Evolutionary conservation across 1,140 invertebrate species (phyloP).

Genomic region (Potamilus streckersoni): DNA sequence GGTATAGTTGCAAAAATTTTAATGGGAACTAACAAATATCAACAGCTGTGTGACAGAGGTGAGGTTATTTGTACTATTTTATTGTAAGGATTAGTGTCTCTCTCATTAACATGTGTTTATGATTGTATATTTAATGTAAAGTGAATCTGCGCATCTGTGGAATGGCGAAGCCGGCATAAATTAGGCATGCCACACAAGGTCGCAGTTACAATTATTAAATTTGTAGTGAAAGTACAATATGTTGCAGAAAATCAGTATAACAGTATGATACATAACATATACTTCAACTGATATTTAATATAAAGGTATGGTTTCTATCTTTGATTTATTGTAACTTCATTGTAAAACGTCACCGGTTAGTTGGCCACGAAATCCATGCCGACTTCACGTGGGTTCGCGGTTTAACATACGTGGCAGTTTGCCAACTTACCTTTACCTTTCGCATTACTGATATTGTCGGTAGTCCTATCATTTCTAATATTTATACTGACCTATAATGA

Average conservation of each 20-base stretch:
- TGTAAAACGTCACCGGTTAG: too few species aligned
- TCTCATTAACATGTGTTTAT: not conserved
- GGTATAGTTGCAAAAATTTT: not conserved
- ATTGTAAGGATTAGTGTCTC: not conserved
- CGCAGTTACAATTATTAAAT: slow-evolving; percentile 1
- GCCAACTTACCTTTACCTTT: too few species aligned
- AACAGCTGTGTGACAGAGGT: slow-evolving; percentile 13
- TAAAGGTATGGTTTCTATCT: too few species aligned
- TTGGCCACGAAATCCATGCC: too few species aligned
- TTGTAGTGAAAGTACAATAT: slow-evolving; percentile 4
- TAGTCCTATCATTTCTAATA: too few species aligned
- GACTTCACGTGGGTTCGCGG: too few species aligned
- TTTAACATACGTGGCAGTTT: too few species aligned
- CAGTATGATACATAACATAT: too few species aligned
- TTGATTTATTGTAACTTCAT: too few species aligned
- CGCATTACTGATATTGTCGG: too few species aligned
- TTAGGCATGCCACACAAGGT: slow-evolving; percentile 24
- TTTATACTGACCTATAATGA: too few species aligned
- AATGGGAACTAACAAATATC: slow-evolving; percentile 25
- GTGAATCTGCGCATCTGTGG: not conserved
- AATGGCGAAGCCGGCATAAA: slow-evolving; percentile 15
- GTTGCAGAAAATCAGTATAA: not conserved
- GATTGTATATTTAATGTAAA: slow-evolving; percentile 5
- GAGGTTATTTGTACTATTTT: slow-evolving; percentile 3
- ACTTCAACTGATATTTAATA: too few species aligned